Conservation (phyloP, 2,888 invertebrate genomes). For the Calephelis perditalis region DNA sequence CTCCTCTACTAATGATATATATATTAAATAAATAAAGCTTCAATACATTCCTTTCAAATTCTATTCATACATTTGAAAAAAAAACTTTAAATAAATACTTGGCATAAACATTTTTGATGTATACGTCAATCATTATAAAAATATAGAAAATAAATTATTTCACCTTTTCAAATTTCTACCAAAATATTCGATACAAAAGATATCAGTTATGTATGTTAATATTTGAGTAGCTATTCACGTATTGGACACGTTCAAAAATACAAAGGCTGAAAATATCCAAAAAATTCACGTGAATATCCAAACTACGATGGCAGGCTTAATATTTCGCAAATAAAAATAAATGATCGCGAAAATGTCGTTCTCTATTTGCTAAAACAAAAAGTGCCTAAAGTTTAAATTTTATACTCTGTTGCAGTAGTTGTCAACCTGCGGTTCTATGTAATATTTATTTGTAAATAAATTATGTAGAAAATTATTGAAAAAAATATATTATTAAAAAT, state of each 20-base stretch:
- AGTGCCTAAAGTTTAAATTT: conserved; percentile 6
- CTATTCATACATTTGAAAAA: too few species aligned
- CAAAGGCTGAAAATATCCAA: conserved; percentile 1
- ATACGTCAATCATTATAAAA: too few species aligned
- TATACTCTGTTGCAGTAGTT: neutral
- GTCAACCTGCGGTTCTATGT: neutral
- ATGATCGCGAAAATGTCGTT: conserved; percentile 8
- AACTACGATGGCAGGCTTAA: conserved; percentile 7
- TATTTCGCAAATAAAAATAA: conserved; percentile 7
- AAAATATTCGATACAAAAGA: neutral
- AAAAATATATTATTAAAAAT: too few species aligned
- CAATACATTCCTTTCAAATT: too few species aligned
- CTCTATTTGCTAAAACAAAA: conserved; percentile 8
- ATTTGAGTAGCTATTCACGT: conserved; percentile 18
- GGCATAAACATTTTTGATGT: too few species aligned
- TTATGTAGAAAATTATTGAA: too few species aligned
- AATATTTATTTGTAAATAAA: neutral
- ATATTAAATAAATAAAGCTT: too few species aligned
- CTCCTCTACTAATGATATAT: too few species aligned
- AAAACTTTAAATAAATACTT: too few species aligned
- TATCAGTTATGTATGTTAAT: conserved; percentile 4
- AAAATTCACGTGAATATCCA: neutral
- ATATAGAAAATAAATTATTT: too few species aligned
- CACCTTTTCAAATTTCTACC: too few species aligned
- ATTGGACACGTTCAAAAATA: neutral